Base-by-base conservation (phyloP, 2,888 invertebrate species). In the Petrolisthes cinctipes region DNA sequence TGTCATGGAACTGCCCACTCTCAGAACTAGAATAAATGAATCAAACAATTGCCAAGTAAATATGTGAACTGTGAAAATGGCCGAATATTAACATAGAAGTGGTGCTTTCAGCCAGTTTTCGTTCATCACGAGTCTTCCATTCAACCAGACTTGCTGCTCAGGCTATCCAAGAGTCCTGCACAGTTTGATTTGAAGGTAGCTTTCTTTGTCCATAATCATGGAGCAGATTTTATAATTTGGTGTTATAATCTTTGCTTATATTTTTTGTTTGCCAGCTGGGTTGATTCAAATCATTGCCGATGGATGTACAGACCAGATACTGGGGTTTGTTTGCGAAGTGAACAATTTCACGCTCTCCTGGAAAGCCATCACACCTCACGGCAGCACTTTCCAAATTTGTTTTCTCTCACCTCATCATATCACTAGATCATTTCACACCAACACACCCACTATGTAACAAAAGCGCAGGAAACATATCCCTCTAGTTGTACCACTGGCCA, bases 121-220 rank as follows among this genome's bases (percentile, higher is more conserved):
- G 86, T 66, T 83, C 82, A 86, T 56, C 37, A 37, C 37, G 79
- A 79, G 86, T 86, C 86, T 83, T 83, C 23, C 86, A 86, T 83
- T 80, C 83, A 83, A 86, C 71, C 82, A 79, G 61, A 51, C 54
- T 73, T 73, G 80, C 75, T 86, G 81, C 56, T 82, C 80, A 79
- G 86, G 86, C 86, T 86, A 79, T 86, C 86, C 86, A 86, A 86
- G 86, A 86, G 86, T 86, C 86, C 83, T 80, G 56, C 86, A 83
- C 83, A 61, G 82, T 57, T 73, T 66, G 37, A 1, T 37, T 37
- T 37, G 37, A 37, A 37, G 37, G 37, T 37, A 37, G 37, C 37
- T 81, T 86, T 54, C 81, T 73, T 57, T 75, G 56, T 76, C 71
- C 76, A 75, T 81, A 20, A 76, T 68, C 37, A 4, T 82, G 82